Conservation (phyloP, 2,888 invertebrate genomes). For the Melieria omissa region DNA sequence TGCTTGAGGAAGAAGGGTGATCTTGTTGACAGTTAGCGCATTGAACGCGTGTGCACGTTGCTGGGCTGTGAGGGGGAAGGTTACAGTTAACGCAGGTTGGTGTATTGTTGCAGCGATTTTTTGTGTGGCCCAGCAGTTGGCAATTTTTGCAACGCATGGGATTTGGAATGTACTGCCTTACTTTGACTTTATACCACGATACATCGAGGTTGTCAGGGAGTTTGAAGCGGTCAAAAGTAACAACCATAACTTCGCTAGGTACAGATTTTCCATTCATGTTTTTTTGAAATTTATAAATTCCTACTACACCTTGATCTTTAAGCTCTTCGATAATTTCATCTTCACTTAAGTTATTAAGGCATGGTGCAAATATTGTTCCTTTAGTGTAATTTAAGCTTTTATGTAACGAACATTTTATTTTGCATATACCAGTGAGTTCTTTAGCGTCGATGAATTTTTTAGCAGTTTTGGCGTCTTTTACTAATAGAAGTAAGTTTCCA, state of each 20-base stretch:
- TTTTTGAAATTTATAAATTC: constrained; percentile 12
- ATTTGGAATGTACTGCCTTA: constrained; percentile 17
- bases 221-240: constrained; percentile 1
- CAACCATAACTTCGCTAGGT: constrained; percentile 6
- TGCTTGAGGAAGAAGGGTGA: background rate
- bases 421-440: too few relatives aligned
- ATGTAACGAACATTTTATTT: too few relatives aligned
- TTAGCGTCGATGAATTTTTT: too few relatives aligned
- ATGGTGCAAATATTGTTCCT: constrained; percentile 9
- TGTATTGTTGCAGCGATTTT: constrained; percentile 16
- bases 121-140: constrained; percentile 33
- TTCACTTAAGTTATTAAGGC: background rate
- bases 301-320: constrained; percentile 8
- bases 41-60: background rate
- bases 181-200: constrained; percentile 24
- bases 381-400: background rate
- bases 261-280: background rate
- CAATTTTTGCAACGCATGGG: constrained; percentile 28
- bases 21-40: background rate
- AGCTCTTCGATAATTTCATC: constrained; percentile 11
- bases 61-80: background rate
- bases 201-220: background rate
- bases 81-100: constrained; percentile 6
- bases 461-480: too few relatives aligned
- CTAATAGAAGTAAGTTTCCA: too few relatives aligned